Conservation (phyloP, 92 coral and sea anemone genomes). For the Umimayanthus kanabou region DNA sequence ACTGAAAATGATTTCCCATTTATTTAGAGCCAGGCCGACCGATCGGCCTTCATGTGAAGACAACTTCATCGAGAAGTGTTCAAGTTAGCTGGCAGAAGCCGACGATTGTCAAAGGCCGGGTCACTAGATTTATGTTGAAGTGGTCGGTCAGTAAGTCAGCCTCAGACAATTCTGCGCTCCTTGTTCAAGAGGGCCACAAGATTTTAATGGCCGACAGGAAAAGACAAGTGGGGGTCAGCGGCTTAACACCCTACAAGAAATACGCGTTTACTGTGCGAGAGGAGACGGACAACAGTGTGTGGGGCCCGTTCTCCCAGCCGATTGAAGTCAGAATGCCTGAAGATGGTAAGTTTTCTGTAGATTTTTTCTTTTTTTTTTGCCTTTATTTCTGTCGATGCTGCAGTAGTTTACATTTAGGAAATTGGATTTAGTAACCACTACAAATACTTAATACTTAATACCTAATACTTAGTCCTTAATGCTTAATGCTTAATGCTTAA, state of each 20-base stretch:
- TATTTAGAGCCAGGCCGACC: constrained; percentile 70
- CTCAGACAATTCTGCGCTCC: constrained; percentile 53
- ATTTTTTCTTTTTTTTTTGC: no score
- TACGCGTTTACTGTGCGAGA: constrained; percentile 78
- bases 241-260: constrained; percentile 69
- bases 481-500: no score
- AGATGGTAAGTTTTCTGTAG: constrained; percentile 58
- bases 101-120: constrained; percentile 30
- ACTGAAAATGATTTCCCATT: background rate
- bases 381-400: no score
- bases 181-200: constrained; percentile 66
- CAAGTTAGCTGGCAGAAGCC: constrained; percentile 73
- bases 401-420: no score
- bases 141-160: constrained; percentile 61
- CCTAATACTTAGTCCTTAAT: no score
- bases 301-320: constrained; percentile 77
- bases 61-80: constrained; percentile 65
- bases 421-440: no score
- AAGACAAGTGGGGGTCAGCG: constrained; percentile 62
- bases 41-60: constrained; percentile 48
- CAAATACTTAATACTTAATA: no score
- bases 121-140: constrained; percentile 76
- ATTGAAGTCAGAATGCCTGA: constrained; percentile 86
- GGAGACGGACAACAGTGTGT: constrained; percentile 57
- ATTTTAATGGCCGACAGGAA: constrained; percentile 57